phyloP scores from a whole-genome alignment of 2,113 vertebrate species.

The Athene noctua region DNA sequence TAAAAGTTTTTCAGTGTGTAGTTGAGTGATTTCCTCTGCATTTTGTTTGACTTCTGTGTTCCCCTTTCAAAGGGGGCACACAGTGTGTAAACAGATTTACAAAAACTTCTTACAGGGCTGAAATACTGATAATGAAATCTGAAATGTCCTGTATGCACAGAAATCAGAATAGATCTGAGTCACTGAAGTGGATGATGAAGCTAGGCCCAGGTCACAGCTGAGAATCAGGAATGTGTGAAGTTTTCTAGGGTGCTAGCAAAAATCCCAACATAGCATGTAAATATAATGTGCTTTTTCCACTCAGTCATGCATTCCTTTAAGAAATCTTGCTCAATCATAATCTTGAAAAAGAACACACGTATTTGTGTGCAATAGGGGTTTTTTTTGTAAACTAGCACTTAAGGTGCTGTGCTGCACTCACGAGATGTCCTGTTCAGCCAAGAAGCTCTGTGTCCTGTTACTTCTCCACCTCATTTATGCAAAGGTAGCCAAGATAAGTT shows the following conservation, averaged over 20 bases:
- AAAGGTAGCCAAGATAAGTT: not conserved
- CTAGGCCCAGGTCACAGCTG: not conserved
- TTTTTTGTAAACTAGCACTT: not conserved
- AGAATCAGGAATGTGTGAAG: not conserved
- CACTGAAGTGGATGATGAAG: not conserved
- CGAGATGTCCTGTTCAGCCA: fast-evolving
- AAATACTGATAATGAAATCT: not conserved
- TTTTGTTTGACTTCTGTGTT: not conserved
- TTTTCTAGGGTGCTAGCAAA: not conserved
- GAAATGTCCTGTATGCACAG: not conserved
- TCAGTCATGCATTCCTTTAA: not conserved
- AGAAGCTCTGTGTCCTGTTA: not conserved
- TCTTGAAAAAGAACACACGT: not conserved
- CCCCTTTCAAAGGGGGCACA: not conserved
- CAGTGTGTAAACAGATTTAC: not conserved
- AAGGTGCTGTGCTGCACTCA: not conserved
- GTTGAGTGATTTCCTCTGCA: not conserved
- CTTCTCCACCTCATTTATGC: not conserved
- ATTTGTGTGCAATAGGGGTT: not conserved
- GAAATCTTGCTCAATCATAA: not conserved
- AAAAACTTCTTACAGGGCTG: not conserved
- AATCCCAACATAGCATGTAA: not conserved
- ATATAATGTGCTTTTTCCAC: not conserved
- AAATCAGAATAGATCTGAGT: not conserved
- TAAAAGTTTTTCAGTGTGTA: not conserved